Evolutionary conservation across 2,113 vertebrate genomes (phyloP).

Genomic region (Cephalopterus ornatus): DNA sequence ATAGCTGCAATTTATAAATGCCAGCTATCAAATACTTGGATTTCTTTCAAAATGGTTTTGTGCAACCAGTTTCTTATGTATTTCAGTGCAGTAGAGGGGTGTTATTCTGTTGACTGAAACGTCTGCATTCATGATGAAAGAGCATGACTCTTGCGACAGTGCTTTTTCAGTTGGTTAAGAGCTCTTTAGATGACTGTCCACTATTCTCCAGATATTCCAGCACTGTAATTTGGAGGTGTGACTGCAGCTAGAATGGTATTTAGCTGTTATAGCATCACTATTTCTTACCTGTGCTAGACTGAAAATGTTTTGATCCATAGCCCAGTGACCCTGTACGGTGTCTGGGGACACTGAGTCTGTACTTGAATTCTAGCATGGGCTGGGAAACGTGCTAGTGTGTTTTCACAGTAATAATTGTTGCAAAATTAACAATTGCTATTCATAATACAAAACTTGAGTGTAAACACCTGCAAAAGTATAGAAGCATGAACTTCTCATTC

Average conservation of each 20-base stretch:
- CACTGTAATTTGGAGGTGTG: background rate
- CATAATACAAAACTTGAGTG: background rate
- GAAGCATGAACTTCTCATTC: background rate
- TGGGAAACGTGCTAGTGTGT: background rate
- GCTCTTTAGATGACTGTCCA: background rate
- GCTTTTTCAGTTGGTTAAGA: background rate
- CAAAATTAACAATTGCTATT: background rate
- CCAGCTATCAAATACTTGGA: background rate
- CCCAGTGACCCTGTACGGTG: background rate
- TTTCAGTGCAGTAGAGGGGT: background rate
- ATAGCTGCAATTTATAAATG: background rate
- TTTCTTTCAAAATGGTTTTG: background rate
- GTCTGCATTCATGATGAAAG: background rate
- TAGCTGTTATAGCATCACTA: rapidly evolving
- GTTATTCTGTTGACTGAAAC: background rate
- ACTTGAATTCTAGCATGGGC: background rate
- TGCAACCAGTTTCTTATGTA: background rate
- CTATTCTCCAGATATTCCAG: background rate
- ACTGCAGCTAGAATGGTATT: background rate
- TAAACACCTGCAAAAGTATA: background rate
- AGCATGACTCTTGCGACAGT: rapidly evolving
- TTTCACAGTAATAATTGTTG: background rate
- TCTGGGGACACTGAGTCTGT: background rate
- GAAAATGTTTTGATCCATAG: background rate
- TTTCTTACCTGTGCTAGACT: background rate